Percentiles rank a stretch among this genome's conserved stretches.
phyloP scores from a whole-genome alignment of 2,113 vertebrate genomes.

The Pachypanchax playfairii region DNA sequence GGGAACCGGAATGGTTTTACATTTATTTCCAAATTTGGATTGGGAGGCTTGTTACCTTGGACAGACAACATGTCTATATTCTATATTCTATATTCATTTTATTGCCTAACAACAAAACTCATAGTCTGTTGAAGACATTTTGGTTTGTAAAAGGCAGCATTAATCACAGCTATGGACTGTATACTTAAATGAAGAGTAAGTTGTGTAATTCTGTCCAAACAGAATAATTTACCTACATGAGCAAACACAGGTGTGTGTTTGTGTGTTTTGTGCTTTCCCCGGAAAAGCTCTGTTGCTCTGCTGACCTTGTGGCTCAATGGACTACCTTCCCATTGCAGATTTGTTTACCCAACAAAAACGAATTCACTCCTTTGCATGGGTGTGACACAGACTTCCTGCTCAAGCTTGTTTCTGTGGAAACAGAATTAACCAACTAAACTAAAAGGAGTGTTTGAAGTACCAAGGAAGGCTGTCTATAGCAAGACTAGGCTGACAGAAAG shows the following conservation, averaged over 20 bases:
- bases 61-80: no score
- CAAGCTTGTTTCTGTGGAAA: slow-evolving; percentile 66
- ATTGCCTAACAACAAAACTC: no score
- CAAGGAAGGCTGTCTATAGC: slow-evolving; percentile 6
- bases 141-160: slow-evolving; percentile 46
- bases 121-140: background rate
- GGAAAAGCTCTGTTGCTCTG: slow-evolving; percentile 12
- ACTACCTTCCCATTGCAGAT: slow-evolving; percentile 44
- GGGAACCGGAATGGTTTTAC: no score
- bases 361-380: slow-evolving; percentile 72
- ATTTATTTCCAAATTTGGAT: no score
- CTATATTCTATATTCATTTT: no score
- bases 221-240: slow-evolving; percentile 10
- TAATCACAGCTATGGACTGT: slow-evolving; percentile 28
- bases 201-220: slow-evolving; percentile 32
- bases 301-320: slow-evolving; percentile 16
- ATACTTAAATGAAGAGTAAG: slow-evolving; percentile 28
- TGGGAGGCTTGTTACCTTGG: no score
- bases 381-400: slow-evolving; percentile 52
- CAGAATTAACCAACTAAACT: slow-evolving; percentile 41
- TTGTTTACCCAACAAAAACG: slow-evolving; percentile 71
- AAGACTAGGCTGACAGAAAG: background rate
- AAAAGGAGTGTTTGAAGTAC: slow-evolving; percentile 7
- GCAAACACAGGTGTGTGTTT: slow-evolving; percentile 24
- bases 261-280: slow-evolving; percentile 1